phyloP scores from a whole-genome alignment of 2,113 vertebrate genomes.

The Engystomops pustulosus region DNA sequence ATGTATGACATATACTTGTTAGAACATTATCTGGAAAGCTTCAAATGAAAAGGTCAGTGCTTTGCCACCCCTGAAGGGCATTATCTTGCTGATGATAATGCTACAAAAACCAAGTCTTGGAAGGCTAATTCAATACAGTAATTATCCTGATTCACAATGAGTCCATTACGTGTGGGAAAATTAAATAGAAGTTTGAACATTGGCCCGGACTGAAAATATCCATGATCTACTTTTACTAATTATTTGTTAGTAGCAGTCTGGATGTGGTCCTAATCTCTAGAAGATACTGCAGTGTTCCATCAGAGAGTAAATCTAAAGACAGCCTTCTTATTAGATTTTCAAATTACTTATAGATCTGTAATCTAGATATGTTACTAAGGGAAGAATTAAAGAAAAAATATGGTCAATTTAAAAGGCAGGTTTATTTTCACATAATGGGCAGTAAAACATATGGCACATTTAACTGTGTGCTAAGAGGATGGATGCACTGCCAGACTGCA shows the following conservation, averaged over 20 bases:
- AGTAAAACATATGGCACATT: slow-evolving; percentile 37
- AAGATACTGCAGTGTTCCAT: slow-evolving; percentile 14
- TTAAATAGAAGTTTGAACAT: slow-evolving; percentile 38
- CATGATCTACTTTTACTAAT: slow-evolving; percentile 1
- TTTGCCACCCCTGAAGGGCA: slow-evolving; percentile 30
- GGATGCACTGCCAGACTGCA: background rate
- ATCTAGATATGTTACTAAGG: slow-evolving; percentile 21
- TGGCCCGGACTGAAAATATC: slow-evolving; percentile 22
- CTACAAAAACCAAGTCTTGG: slow-evolving; percentile 36
- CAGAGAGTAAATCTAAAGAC: background rate
- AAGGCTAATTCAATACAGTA: slow-evolving; percentile 41
- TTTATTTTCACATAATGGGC: slow-evolving; percentile 23
- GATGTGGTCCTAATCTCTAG: slow-evolving; percentile 21
- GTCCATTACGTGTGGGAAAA: slow-evolving; percentile 39
- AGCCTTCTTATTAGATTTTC: slow-evolving; percentile 29
- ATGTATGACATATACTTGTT: slow-evolving; percentile 16
- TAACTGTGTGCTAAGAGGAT: background rate
- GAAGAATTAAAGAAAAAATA: slow-evolving; percentile 28
- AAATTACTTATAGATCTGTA: slow-evolving; percentile 38
- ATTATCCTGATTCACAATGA: slow-evolving; percentile 44
- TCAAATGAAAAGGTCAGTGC: slow-evolving; percentile 31
- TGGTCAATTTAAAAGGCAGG: slow-evolving; percentile 17
- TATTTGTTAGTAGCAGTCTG: slow-evolving; percentile 1
- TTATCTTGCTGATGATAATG: slow-evolving; percentile 40
- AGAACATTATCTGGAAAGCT: slow-evolving; percentile 40